Conservation (phyloP, 2,797 vertebrate species). For the Sebastes ruberrimus region DNA sequence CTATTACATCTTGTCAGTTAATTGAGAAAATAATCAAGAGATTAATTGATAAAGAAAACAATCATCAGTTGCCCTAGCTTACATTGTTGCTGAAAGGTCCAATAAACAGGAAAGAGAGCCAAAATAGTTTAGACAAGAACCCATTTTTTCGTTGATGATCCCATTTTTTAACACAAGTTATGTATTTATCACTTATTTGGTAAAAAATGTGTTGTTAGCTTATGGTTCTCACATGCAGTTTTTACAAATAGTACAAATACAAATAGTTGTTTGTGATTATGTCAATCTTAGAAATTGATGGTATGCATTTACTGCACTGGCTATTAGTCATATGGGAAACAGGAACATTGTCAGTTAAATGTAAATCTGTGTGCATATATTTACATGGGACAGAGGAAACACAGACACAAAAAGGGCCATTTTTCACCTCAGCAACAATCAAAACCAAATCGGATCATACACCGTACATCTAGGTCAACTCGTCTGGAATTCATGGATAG, state of each 20-base stretch:
- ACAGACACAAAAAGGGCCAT: background rate
- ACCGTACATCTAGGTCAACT: conserved; percentile 66
- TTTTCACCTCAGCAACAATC: conserved; percentile 14
- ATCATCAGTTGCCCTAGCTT: background rate
- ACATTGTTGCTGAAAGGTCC: background rate
- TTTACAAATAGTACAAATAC: background rate
- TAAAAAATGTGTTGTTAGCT: background rate
- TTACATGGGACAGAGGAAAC: background rate
- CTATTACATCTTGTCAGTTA: background rate
- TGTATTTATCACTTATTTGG: background rate
- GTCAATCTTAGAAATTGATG: no score
- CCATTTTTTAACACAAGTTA: background rate
- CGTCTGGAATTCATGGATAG: conserved; percentile 58
- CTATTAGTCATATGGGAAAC: background rate
- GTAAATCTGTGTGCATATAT: background rate
- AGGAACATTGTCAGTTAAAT: background rate
- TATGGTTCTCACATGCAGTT: background rate
- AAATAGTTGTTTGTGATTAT: background rate
- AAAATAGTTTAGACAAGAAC: background rate
- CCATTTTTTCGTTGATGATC: background rate
- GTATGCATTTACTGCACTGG: background rate
- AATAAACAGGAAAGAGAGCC: background rate
- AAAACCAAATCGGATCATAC: conserved; percentile 24
- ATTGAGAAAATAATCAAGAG: background rate
- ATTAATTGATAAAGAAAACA: background rate